Evolutionary conservation across 2,888 invertebrate species (phyloP).

Genomic region (Mystacides longicornis): DNA sequence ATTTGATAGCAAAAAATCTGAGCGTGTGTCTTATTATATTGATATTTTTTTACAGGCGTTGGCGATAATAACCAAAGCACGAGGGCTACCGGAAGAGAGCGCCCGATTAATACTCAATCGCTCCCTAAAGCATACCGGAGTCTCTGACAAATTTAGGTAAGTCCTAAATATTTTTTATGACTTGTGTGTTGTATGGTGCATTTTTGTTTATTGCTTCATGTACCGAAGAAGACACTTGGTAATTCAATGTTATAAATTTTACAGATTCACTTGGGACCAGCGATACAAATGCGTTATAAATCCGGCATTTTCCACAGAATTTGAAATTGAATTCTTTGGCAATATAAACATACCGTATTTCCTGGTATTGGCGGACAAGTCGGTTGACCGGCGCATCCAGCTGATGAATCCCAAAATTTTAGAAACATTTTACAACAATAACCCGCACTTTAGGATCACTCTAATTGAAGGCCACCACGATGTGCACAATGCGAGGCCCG

Average conservation of each 20-base stretch:
- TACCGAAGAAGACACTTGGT: background rate
- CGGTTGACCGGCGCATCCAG: conserved; percentile 3
- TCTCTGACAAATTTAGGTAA: background rate
- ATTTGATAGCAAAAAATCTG: background rate
- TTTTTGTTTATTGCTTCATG: background rate
- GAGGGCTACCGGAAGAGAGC: background rate
- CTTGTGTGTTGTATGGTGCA: background rate
- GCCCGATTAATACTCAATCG: background rate
- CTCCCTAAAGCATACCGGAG: background rate
- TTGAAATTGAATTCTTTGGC: conserved; percentile 35
- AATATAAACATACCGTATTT: conserved; percentile 32
- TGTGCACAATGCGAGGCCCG: conserved; percentile 53
- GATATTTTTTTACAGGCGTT: background rate
- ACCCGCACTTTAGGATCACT: conserved; percentile 28
- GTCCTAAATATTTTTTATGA: background rate
- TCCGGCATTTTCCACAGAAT: conserved; percentile 35
- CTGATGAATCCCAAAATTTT: conserved; percentile 3
- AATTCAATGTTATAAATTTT: background rate
- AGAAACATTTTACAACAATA: conserved; percentile 8
- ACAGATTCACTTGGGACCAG: conserved; percentile 49
- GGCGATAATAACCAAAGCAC: background rate
- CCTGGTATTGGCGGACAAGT: conserved; percentile 31
- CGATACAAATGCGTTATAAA: conserved; percentile 38
- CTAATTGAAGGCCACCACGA: conserved; percentile 52
- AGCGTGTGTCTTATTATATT: background rate